A percentile compares a stretch with the other conserved stretches of the same genome.
These are phyloP conservation scores for Zaprionus lachaisei DNA, from an alignment of 1,140 invertebrate species.

Conservation along the genomic window DNA sequence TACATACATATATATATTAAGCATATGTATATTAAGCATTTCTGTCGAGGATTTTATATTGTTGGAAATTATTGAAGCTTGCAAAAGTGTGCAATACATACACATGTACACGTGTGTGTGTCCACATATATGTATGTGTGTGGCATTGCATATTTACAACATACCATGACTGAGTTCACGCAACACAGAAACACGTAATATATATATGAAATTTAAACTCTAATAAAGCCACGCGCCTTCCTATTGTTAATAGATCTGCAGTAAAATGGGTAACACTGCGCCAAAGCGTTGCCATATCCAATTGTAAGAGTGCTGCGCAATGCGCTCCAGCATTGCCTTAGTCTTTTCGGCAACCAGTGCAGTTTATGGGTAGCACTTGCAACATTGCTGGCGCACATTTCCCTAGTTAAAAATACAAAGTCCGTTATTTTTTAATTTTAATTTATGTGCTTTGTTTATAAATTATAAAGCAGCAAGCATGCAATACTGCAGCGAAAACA, in stretches of 20 bases:
- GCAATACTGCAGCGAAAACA: neutral
- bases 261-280: neutral
- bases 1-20: conserved; percentile 2
- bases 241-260: neutral
- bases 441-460: too few species aligned
- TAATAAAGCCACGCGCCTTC: neutral
- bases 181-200: neutral
- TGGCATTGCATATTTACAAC: neutral
- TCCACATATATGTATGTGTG: neutral
- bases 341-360: too few species aligned
- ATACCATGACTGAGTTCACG: neutral
- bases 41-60: neutral
- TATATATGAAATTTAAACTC: neutral
- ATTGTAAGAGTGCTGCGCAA: neutral
- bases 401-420: too few species aligned
- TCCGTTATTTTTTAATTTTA: too few species aligned
- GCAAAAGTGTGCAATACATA: neutral
- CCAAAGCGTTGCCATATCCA: neutral
- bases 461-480: neutral
- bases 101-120: neutral
- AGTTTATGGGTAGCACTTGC: too few species aligned
- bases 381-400: neutral
- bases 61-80: neutral
- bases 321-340: too few species aligned
- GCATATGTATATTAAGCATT: conserved; percentile 8